Evolutionary conservation across 2,888 invertebrate genomes (phyloP).

Genomic region (Apantesis nais): DNA sequence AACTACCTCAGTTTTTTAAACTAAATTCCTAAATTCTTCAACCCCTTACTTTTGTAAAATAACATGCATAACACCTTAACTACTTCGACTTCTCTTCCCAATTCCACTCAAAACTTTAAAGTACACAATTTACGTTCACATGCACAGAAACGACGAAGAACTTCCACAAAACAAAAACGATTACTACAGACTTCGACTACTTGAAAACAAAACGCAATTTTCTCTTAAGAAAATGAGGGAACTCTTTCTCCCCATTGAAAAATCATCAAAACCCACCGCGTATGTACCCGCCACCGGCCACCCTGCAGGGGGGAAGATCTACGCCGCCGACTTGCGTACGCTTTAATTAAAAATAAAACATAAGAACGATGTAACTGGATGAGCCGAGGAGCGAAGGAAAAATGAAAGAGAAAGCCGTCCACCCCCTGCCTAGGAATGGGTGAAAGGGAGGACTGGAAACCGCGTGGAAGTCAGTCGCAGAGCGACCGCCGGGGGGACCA

Average conservation of each 20-base stretch:
- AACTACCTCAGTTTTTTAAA: background rate
- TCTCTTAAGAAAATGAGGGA: constrained; percentile 86
- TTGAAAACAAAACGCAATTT: constrained; percentile 86
- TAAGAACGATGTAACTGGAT: constrained; percentile 87
- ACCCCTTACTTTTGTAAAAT: constrained; percentile 41
- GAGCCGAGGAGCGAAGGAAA: constrained; percentile 86
- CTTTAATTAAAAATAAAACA: constrained; percentile 87
- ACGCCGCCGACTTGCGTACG: constrained; percentile 86
- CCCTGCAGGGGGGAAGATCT: constrained; percentile 75
- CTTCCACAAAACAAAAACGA: constrained; percentile 84
- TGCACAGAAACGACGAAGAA: constrained; percentile 71
- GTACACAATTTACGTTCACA: constrained; percentile 83
- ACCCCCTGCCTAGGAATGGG: constrained; percentile 64
- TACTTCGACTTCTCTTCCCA: constrained; percentile 68
- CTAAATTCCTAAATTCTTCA: background rate
- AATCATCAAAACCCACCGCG: constrained; percentile 85
- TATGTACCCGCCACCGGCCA: constrained; percentile 73
- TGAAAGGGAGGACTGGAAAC: constrained; percentile 63
- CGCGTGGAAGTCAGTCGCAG: constrained; percentile 79
- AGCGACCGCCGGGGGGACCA: constrained; percentile 75
- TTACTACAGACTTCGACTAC: constrained; percentile 85
- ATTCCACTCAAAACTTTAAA: constrained; percentile 77
- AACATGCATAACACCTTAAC: constrained; percentile 63
- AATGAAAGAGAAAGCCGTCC: constrained; percentile 86
- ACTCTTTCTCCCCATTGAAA: constrained; percentile 87